Evolutionary conservation across 2,113 vertebrate species (phyloP).

Genomic region (Heteronetta atricapilla): DNA sequence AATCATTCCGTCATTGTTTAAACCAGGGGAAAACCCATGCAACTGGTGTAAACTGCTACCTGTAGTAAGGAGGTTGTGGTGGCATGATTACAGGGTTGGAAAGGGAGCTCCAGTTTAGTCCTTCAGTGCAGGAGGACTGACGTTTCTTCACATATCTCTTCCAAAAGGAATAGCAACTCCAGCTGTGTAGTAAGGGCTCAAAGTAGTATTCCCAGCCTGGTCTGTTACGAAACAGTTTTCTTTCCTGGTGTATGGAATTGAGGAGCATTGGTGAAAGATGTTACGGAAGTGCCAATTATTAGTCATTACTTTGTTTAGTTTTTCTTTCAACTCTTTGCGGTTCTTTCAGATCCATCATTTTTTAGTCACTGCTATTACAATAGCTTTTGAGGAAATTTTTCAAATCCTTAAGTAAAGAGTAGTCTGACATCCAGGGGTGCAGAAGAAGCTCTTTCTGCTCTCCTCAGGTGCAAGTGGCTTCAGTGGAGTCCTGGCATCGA

Average conservation of each 20-base stretch:
- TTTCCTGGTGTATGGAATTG: not conserved
- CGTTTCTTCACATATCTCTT: not conserved
- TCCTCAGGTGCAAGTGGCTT: not conserved
- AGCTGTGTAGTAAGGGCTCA: not conserved
- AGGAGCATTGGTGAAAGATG: not conserved
- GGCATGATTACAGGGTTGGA: not conserved
- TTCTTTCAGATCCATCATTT: not conserved
- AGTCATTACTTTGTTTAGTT: not conserved
- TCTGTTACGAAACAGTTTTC: constrained; percentile 11
- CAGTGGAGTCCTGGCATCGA: not conserved
- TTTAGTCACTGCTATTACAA: fast-evolving
- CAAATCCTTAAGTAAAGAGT: not conserved
- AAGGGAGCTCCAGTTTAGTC: not conserved
- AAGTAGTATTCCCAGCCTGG: not conserved
- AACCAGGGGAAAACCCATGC: not conserved
- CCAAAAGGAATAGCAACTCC: not conserved
- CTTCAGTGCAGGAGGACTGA: not conserved
- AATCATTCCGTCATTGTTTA: not conserved
- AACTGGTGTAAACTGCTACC: not conserved
- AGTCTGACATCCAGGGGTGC: not conserved
- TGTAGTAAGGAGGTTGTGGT: not conserved
- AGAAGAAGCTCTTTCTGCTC: not conserved
- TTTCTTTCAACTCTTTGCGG: not conserved
- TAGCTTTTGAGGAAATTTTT: not conserved
- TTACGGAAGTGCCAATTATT: not conserved